Conservation (phyloP, 2,113 vertebrate species). For the Platanista minor region DNA sequence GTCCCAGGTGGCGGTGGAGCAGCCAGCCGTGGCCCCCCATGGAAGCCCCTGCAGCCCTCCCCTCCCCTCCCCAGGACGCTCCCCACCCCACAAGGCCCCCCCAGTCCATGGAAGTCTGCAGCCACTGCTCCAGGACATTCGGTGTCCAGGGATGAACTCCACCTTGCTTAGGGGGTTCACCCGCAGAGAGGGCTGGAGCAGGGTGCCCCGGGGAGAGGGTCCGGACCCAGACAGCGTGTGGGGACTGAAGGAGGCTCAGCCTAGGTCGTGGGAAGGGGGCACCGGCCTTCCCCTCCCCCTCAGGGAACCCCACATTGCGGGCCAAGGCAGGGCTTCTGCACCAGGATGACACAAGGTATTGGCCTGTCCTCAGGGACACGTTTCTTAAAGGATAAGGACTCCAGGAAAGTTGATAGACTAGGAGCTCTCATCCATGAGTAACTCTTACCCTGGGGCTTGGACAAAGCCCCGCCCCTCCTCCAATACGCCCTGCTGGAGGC, state of each 20-base stretch:
- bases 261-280: not conserved
- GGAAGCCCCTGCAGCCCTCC: not conserved
- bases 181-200: no score
- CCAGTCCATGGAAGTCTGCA: no score
- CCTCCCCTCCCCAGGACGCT: not conserved
- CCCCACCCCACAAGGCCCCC: no score
- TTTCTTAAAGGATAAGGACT: not conserved
- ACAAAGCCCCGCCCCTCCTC: not conserved
- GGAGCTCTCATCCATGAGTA: not conserved
- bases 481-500: rapidly evolving
- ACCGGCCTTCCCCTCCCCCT: not conserved
- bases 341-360: not conserved
- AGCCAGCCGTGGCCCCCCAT: not conserved
- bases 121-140: no score
- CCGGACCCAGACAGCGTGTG: not conserved
- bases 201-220: no score
- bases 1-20: rapidly evolving
- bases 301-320: no score
- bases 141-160: no score
- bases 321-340: not conserved
- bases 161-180: no score
- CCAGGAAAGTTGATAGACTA: not conserved
- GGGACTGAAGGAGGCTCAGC: not conserved
- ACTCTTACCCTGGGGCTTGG: not conserved
- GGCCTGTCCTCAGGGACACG: no score